phyloP scores from a whole-genome alignment of 1,140 invertebrate species.

The Cydia pomonella region DNA sequence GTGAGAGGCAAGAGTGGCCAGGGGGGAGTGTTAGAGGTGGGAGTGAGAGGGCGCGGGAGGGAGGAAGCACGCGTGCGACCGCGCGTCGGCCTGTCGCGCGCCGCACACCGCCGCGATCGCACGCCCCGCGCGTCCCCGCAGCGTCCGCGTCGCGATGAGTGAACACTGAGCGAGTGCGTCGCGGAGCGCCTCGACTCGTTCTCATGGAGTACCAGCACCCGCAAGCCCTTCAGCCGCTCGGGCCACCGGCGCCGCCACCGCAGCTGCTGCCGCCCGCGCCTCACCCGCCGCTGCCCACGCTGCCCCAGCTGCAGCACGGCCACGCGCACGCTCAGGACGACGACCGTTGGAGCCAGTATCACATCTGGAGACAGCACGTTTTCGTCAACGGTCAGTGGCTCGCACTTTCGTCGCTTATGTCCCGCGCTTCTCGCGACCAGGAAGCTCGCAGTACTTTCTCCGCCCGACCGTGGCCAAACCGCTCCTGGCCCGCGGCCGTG shows the following conservation, averaged over 20 bases:
- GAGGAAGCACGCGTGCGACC: slow-evolving; percentile 39
- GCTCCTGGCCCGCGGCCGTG: slow-evolving; percentile 34
- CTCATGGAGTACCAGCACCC: slow-evolving; percentile 69
- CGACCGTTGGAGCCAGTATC: slow-evolving; percentile 81
- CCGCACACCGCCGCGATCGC: slow-evolving; percentile 55
- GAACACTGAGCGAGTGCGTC: slow-evolving; percentile 57
- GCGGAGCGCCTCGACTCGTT: slow-evolving; percentile 45
- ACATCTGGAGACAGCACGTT: slow-evolving; percentile 83
- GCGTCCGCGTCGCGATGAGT: slow-evolving; percentile 67
- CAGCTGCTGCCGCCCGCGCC: slow-evolving; percentile 62
- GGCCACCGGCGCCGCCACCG: slow-evolving; percentile 64
- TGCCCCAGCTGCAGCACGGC: slow-evolving; percentile 70
- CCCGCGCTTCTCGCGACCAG: slow-evolving; percentile 37
- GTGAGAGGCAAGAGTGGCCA: slow-evolving; percentile 34
- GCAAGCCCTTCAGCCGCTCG: slow-evolving; percentile 61
- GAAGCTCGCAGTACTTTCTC: slow-evolving; percentile 60
- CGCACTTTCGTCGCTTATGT: slow-evolving; percentile 25
- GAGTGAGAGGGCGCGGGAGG: slow-evolving; percentile 42
- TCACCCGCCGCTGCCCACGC: slow-evolving; percentile 67
- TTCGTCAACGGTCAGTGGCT: slow-evolving; percentile 82
- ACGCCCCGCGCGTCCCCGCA: slow-evolving; percentile 50
- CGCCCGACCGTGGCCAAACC: slow-evolving; percentile 36
- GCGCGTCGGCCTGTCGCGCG: slow-evolving; percentile 48
- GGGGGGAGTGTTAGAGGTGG: slow-evolving; percentile 36
- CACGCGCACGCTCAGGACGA: slow-evolving; percentile 79